A percentile compares a stretch with the other conserved stretches of the same genome.
Evolutionary conservation across 1,140 invertebrate species (phyloP).

Genomic region (Campoletis sonorensis): DNA sequence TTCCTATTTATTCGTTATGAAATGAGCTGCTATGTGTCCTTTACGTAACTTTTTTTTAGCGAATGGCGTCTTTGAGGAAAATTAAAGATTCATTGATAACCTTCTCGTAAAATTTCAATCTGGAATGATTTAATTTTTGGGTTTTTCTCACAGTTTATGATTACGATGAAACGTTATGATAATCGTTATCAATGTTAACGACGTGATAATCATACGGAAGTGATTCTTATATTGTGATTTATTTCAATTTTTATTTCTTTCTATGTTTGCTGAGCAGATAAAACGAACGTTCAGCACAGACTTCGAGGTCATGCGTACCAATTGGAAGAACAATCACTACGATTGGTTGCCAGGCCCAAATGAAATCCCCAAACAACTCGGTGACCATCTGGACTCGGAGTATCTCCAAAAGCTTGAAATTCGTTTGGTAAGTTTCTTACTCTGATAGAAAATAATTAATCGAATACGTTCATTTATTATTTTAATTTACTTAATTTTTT

Average conservation of each 20-base stretch:
- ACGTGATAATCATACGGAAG: neutral
- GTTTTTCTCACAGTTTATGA: no score
- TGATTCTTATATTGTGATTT: neutral
- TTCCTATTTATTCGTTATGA: no score
- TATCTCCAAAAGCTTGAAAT: conserved; percentile 75
- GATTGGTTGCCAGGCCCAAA: conserved; percentile 76
- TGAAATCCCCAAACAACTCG: conserved; percentile 77
- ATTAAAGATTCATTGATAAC: no score
- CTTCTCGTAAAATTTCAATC: no score
- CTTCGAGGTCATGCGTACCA: conserved; percentile 70
- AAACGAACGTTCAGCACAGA: conserved; percentile 76
- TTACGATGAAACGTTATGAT: no score
- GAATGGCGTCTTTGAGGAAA: no score
- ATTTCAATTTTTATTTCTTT: conserved; percentile 33
- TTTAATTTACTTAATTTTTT: conserved; percentile 21
- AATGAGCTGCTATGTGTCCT: no score
- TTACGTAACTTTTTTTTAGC: no score
- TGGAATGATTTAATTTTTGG: no score
- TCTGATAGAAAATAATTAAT: neutral
- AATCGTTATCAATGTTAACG: neutral
- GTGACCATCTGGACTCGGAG: conserved; percentile 68
- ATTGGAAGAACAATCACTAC: conserved; percentile 75
- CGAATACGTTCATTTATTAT: conserved; percentile 3
- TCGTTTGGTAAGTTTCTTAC: conserved; percentile 65
- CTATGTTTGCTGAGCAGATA: conserved; percentile 74